Percentiles rank a stretch among this genome's conserved stretches.
These are phyloP conservation scores for Monochamus alternatus DNA, from an alignment of 2,888 invertebrate genomes.

Conservation along the genomic window DNA sequence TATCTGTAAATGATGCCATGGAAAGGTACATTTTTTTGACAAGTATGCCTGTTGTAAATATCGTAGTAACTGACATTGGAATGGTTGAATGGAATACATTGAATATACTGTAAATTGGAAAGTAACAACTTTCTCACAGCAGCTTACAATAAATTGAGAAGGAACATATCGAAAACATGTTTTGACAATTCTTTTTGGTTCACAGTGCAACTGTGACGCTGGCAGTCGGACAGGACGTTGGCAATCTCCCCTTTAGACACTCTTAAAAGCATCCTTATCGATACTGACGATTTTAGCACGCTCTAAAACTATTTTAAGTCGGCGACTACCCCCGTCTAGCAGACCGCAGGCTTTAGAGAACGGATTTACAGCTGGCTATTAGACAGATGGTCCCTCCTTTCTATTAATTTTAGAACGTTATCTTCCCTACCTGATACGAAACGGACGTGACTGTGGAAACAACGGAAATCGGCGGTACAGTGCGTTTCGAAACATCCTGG, in stretches of 20 bases:
- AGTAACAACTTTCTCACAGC: no score
- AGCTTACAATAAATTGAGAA: no score
- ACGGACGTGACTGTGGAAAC: slow-evolving; percentile 25
- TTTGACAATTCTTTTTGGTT: no score
- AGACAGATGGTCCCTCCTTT: neutral
- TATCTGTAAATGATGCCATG: no score
- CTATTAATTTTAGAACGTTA: neutral
- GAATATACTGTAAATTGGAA: no score
- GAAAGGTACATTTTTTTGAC: no score
- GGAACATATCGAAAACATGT: no score
- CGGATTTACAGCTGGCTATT: neutral
- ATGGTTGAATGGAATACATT: no score
- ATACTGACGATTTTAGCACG: slow-evolving; percentile 50
- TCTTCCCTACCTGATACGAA: neutral
- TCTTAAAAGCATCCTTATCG: slow-evolving; percentile 45
- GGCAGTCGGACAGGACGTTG: no score
- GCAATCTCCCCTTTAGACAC: slow-evolving; percentile 29
- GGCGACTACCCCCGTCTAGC: slow-evolving; percentile 34
- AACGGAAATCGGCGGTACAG: slow-evolving; percentile 15
- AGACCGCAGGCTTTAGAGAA: neutral
- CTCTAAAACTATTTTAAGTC: slow-evolving; percentile 48
- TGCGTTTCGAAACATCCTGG: neutral
- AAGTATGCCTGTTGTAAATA: no score
- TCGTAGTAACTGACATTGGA: no score
- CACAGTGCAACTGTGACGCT: no score